Base-by-base conservation (phyloP, 2,888 invertebrate species). In the Coleophora flavipennella region DNA sequence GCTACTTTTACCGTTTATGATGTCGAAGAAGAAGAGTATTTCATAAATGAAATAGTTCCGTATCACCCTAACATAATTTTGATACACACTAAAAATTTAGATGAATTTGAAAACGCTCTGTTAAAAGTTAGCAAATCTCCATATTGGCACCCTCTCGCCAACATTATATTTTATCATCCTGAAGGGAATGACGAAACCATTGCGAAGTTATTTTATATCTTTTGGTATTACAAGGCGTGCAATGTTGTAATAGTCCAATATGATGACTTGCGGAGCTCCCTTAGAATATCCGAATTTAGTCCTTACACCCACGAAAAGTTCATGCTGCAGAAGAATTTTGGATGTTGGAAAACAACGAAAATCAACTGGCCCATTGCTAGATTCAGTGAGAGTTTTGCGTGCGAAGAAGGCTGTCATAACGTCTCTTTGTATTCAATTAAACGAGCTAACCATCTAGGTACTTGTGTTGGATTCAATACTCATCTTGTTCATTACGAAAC, bases 101-200 rank as follows among this genome's bases (percentile, higher is more conserved):
- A 41, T 4, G 56, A 73, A 11, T 72, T 70, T 46, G 71, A 74
- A 56, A 43, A 57, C n/a, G 59, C 58, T n/a, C 40, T 80, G 8
- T 45, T 45, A 2, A 68, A 68, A 53, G 43, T 61, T 2, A 43
- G 59, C 31, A 48, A 41, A 6, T 47, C 59, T 1, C 61, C 70
- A 0, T 71, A 70, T 45, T 80, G 76, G 75, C 69, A 79, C 49
- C 67, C 79, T 7, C 60, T 56, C 6, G 50, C 76, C 6, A 64
- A 75, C 31, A 46, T 77, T 3, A 51, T 79, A 33, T 33, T 80
- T 8, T 66, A 71, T 41, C 68, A 65, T 36, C 66, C 67, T 10
- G 46, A 46, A 13, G 26, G 42, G 3, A 14, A 45, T 13, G 48
- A 47, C 13, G 43, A 59, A 9, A 50, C 45, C 2, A 42, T 70